Base-by-base conservation (phyloP, 2,797 vertebrate genomes). In the Aplochiton taeniatus region DNA sequence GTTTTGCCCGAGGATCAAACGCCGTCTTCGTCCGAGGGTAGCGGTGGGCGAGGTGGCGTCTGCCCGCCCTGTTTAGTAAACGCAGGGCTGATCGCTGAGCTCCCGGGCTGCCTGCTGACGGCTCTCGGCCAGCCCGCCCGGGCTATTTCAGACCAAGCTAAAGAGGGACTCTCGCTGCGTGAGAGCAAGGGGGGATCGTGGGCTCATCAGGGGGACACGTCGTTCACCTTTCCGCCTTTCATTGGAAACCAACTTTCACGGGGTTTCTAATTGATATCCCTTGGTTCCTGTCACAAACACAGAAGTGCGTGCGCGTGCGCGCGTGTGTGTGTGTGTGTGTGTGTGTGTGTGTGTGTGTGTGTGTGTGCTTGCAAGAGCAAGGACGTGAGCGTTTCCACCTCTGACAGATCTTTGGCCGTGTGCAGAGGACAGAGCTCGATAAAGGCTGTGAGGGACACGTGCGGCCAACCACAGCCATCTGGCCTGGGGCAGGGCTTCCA, bases 51-150 rank as follows among this genome's bases (percentile, higher is more conserved):
- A 68, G 59, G 63, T 58, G 65, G 69, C 81, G 75, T 80, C 77
- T 69, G 70, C 69, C n/a, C 12, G 46, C 57, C 16, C 65, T 81
- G 75, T 83, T 87, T 80, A 83, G 83, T 80, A 75, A 76, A 85
- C 81, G 79, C 82, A 86, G 78, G 42, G 73, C 74, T 73, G 46
- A 75, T 86, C 81, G 80, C 70, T 72, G 59, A 9, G 66, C 58
- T 43, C 53, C 45, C 42, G 4, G 41, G 10, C 19, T 41, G 17
- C 9, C 20, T 31, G 54, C n/a, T n/a, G n/a, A n/a, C n/a, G n/a
- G n/a, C n/a, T n/a, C n/a, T n/a, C n/a, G n/a, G n/a, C 54, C 19
- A 14, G 31, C 31, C 31, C 6, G 31, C 31, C 31, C 31, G 6
- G 73, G 59, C 74, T 80, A 75, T 79, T 83, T 77, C 61, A 8